Evolutionary conservation across 2,797 vertebrate genomes (phyloP), one percentile per base, ranked within the genome.

Genomic region (Micrastur ruficollis): DNA sequence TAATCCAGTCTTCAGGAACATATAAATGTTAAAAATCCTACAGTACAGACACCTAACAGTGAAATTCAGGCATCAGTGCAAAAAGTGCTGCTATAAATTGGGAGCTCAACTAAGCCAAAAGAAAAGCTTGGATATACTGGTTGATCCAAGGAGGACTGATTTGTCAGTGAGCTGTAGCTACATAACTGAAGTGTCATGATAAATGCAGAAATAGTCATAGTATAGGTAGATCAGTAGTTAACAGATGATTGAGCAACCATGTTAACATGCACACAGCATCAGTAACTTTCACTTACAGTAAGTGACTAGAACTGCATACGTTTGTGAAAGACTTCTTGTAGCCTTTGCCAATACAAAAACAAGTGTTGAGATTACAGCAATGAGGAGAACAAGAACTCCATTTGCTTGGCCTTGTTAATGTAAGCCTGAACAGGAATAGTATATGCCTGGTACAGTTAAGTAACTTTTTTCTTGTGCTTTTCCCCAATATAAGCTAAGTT

Each of bases 161-260:
- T 8, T 44, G 22, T 20, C 6, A 9, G 49, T 2, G 6, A 32
- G 7, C 36, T 14, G 9, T 14, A 71, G 36, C 38, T 76, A 50
- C 14, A 49, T n/a, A 80, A 56, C 22, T 42, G 29, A 49, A 46
- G 46, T 16, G 25, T n/a, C 49, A 18, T 0, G 12, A 47, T 0
- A 75, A 52, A 32, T 31, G 32, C 25, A 74, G 25, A 95, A 34
- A 56, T 40, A 52, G 11, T 46, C 26, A 12, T 0, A 17, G n/a
- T 7, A 18, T 1, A 46, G 9, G 17, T 31, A 6, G 22, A 49
- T 65, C 40, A 72, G 25, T 9, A 50, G 9, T 36, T 59, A 42
- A 67, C 0, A 65, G 6, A 6, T 6, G 2, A 47, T 14, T 32
- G 26, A 89, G 42, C 5, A 1, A 36, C 8, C 50, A 4, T 20